Base-by-base conservation (phyloP, 1,140 invertebrate genomes). In the Hylaeus volcanicus region DNA sequence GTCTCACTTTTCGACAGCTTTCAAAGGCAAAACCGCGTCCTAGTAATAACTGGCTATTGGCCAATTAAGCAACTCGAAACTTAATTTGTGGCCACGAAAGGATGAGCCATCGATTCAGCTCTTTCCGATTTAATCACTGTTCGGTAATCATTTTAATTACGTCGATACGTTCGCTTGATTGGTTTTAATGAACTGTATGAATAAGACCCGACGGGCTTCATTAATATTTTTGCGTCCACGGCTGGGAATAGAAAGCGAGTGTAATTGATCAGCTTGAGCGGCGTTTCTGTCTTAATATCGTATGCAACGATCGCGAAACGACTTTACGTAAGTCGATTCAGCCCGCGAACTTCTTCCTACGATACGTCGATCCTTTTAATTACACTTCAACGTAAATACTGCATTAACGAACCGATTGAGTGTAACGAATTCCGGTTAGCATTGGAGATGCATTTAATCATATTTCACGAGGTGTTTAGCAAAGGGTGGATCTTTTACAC, bases 11-110 rank as follows among this genome's bases (percentile, higher is more conserved):
- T 56, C 71, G 41, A 43, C 43, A 39, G 37, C 26, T 61, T 8
- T 14, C 58, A 51, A n/a, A 51, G 26, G 65, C 65, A 3, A 3
- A 3, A 26, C 11, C 26, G 73, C 48, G 14, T 65, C 56, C 48
- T 14, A n/a, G 63, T 75, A 75, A 75, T 66, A 75, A 75, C 73
- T 66, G 73, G 61, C 63, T 45, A 43, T 55, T 11, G 15, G 73
- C 73, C 73, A 75, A 75, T 75, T 66, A 75, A 66, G 63, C 63
- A 45, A 65, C 65, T 65, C 73, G 73, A 66, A 65, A 51, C 51
- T 75, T 53, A 70, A 77, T 63, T 61, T 39, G 75, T 43, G 11
- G 6, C 14, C 74, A 14, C 26, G 65, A 69, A 77, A 61, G 65
- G 65, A 77, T 8, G 55, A 77, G n/a, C 74, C 43, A 37, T 66